Conservation (phyloP, 2,113 vertebrate genomes). For the Sphaerodactylus townsendi region DNA sequence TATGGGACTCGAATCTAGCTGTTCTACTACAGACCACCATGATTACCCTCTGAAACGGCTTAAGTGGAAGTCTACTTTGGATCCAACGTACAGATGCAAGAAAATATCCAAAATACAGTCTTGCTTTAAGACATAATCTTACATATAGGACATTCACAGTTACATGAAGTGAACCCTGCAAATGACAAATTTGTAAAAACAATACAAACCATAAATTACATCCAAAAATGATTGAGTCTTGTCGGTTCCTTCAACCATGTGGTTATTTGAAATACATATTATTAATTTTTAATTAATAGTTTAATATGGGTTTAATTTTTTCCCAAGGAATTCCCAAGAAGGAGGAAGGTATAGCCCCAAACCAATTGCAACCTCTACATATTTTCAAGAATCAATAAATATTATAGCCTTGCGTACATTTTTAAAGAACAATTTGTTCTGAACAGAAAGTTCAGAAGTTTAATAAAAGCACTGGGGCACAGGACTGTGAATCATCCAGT, state of each 20-base stretch:
- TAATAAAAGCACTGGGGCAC: not conserved
- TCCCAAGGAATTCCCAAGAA: not conserved
- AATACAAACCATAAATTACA: not conserved
- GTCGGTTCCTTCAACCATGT: not conserved
- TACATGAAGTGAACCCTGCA: not conserved
- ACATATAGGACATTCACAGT: too few relatives aligned
- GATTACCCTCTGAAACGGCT: too few relatives aligned
- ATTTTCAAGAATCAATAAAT: not conserved
- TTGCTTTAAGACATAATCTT: not conserved
- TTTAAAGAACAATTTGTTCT: not conserved
- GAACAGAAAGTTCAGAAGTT: constrained; percentile 1
- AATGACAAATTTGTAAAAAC: not conserved
- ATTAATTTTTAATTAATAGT: not conserved
- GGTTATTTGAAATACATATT: not conserved
- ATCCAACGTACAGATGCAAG: not conserved
- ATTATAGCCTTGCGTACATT: not conserved
- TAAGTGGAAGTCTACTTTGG: too few relatives aligned
- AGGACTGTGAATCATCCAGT: not conserved
- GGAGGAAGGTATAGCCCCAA: not conserved
- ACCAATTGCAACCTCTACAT: not conserved
- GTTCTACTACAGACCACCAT: too few relatives aligned
- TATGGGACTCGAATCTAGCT: too few relatives aligned
- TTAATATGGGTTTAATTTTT: not conserved
- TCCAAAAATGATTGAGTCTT: not conserved
- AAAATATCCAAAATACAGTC: not conserved